Percentiles rank a stretch among this genome's conserved stretches.
These are phyloP conservation scores for Dryas iulia DNA, from an alignment of 1,140 invertebrate species.

Conservation along the genomic window DNA sequence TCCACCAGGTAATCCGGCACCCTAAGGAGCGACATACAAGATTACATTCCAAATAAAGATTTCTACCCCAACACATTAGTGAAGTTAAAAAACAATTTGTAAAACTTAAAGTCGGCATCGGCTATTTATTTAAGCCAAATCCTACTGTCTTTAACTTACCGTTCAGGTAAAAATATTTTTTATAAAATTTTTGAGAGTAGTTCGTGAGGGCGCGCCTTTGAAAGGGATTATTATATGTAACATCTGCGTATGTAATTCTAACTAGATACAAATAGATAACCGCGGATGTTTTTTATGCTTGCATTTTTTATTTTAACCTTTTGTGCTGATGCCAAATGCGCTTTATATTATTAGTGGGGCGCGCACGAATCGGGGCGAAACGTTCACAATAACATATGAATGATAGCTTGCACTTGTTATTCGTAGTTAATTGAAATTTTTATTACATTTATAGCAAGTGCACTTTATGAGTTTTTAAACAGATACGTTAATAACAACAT, in stretches of 20 bases:
- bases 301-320: constrained; percentile 74
- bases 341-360: constrained; percentile 64
- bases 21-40: constrained; percentile 6
- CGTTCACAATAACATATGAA: constrained; percentile 50
- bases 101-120: constrained; percentile 39
- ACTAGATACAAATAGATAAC: constrained; percentile 80
- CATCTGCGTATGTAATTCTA: constrained; percentile 76
- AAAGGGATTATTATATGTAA: constrained; percentile 71
- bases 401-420: constrained; percentile 64
- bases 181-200: constrained; percentile 28
- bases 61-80: constrained; percentile 41
- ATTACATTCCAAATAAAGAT: constrained; percentile 24
- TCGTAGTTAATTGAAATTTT: constrained; percentile 73
- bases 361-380: constrained; percentile 23
- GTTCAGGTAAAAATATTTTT: constrained; percentile 64
- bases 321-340: constrained; percentile 71
- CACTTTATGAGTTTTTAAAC: constrained; percentile 26
- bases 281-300: constrained; percentile 76
- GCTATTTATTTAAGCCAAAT: constrained; percentile 71
- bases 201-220: constrained; percentile 49
- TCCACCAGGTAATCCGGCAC: not conserved
- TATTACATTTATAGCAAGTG: constrained; percentile 48
- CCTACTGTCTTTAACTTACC: constrained; percentile 50
- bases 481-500: not conserved
- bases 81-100: constrained; percentile 61